Percentiles rank a stretch among this genome's conserved stretches.
These are phyloP conservation scores for Troilus luridus DNA, from an alignment of 2,888 invertebrate species.

Conservation along the genomic window DNA sequence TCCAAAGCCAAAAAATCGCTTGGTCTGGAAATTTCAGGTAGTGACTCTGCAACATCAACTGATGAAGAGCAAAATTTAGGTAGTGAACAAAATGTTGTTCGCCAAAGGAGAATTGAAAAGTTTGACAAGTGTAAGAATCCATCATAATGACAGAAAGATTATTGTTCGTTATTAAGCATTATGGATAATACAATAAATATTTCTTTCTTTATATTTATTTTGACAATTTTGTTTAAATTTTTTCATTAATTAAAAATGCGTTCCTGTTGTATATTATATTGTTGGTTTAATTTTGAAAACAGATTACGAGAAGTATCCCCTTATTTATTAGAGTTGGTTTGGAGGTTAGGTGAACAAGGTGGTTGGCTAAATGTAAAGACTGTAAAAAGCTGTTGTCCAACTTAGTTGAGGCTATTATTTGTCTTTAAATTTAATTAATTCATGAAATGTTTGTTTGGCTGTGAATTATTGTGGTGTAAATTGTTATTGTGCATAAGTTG, in stretches of 20 bases:
- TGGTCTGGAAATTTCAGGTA: neutral
- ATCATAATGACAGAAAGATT: neutral
- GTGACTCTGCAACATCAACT: neutral
- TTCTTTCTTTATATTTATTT: neutral
- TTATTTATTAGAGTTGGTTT: neutral
- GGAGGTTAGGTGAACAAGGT: neutral
- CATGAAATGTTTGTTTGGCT: neutral
- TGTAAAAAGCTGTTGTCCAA: neutral
- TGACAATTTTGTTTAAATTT: neutral
- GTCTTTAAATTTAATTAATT: neutral
- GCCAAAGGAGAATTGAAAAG: constrained; percentile 36
- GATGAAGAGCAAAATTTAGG: constrained; percentile 7
- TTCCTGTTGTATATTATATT: neutral
- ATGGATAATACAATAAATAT: constrained; percentile 7
- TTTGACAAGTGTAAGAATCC: constrained; percentile 26
- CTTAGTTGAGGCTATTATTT: neutral
- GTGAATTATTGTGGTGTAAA: constrained; percentile 9
- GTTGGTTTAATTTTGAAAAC: neutral
- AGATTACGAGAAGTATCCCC: neutral
- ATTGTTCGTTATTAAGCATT: neutral
- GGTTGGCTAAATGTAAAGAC: neutral
- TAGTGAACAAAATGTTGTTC: constrained; percentile 36
- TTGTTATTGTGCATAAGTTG: neutral
- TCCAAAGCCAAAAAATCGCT: neutral
- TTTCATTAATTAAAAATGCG: neutral